Evolutionary conservation across 2,113 vertebrate genomes (phyloP), one percentile per base, ranked within the genome.

Genomic region (Thunnus maccoyii): DNA sequence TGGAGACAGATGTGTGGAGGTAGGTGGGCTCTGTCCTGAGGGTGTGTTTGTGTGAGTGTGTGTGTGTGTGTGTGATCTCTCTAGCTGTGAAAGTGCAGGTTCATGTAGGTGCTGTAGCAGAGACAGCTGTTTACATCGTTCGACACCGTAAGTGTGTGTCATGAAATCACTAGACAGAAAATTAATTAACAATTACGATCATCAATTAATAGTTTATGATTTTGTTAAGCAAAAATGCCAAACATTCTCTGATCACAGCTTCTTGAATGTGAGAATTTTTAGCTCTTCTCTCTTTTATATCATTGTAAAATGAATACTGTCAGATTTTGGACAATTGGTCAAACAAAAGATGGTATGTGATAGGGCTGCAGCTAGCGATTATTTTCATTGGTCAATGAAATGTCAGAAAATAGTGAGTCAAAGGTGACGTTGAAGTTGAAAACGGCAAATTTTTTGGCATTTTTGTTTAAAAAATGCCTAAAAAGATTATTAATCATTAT

Each of bases 1-100:
- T 14, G 54, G 76, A 80, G 54, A 76, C 83, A 75, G 57, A 78
- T 82, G 71, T 83, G 78, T 69, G 60, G 54, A 93, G 91, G 92
- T 93, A 92, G 85, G 91, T 90, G 87, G 85, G 82, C 75, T 86
- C n/a, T 41, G 1, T 22, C 63, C 9, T 52, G 8, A 5, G 44
- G 18, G 56, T 62, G 69, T 22, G 2, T 77, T 41, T 61, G 69
- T 46, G 60, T 57, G n/a, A n/a, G 76, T 2, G 56, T 41, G 56
- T 62, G 57, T 27, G 51, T 54, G 65, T 27, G 27, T 27, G 68
- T 46, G 65, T 30, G 76, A 46, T 48, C 32, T 48, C 36, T 71
- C 30, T 17, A 51, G 51, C 64, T 78, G 83, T 82, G 65, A 76
- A 58, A 9, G 78, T 32, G 32, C 80, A 68, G 66, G 77, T 72